Percentiles rank a stretch among this genome's conserved stretches.
Evolutionary conservation across 53 echinoderm and acorn worm genomes (phyloP).

Genomic region (Hippasteria phrygiana): DNA sequence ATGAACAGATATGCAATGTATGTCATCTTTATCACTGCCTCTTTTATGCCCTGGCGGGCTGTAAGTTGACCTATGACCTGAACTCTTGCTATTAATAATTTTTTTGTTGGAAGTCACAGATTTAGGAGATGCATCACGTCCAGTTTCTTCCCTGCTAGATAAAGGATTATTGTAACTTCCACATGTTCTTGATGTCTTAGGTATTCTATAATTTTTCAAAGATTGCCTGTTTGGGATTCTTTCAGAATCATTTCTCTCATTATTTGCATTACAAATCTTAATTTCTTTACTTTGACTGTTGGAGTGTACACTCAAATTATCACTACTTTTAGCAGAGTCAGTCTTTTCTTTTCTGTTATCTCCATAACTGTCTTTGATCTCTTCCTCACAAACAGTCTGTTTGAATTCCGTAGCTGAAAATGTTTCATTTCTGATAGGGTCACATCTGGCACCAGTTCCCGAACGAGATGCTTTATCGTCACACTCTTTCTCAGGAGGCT

Average conservation of each 20-base stretch:
- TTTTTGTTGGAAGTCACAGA: background rate
- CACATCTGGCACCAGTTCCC: background rate
- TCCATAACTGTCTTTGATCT: background rate
- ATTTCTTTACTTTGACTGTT: background rate
- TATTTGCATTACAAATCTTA: background rate
- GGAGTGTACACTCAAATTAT: background rate
- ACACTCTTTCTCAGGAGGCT: background rate
- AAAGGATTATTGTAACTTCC: background rate
- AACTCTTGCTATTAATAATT: background rate
- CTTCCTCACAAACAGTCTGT: background rate
- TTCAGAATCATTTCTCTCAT: background rate
- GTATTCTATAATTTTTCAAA: constrained; percentile 1
- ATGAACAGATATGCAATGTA: background rate
- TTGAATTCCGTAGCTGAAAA: background rate
- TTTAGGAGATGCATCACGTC: background rate
- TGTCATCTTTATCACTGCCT: background rate
- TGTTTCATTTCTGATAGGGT: background rate
- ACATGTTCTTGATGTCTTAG: constrained; percentile 1
- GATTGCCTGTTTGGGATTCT: background rate
- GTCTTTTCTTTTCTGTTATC: background rate
- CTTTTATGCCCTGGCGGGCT: constrained; percentile 3
- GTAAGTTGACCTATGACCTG: background rate
- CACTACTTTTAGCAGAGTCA: background rate
- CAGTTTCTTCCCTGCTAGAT: background rate
- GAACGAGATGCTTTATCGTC: background rate